Evolutionary conservation across 1,140 invertebrate species (phyloP), one percentile per base, ranked within the genome.

Genomic region (Drosophila rhopaloa): DNA sequence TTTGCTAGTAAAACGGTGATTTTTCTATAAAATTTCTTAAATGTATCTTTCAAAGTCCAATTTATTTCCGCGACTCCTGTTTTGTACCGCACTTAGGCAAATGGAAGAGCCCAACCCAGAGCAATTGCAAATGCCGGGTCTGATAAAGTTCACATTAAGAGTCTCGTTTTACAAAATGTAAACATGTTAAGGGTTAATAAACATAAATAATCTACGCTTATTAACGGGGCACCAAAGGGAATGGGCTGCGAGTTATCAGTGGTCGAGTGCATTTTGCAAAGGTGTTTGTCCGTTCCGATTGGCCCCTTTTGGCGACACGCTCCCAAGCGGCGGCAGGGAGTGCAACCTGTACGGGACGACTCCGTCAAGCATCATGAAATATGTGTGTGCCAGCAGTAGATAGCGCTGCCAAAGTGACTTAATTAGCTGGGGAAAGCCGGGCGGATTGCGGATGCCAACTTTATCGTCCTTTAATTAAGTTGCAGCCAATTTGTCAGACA

Each of bases 131-230:
- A 68, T 63, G 72, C 53, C 58, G 58, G 48, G 47, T 11, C 74
- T 74, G 90, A 91, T 91, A 91, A 91, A 91, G 86, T 91, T 91
- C 90, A 91, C 90, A 91, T 91, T 91, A 91, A 91, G 85, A 91
- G 78, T 91, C 90, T 91, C 90, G 88, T 91, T 91, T 91, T 91
- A 91, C 90, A 91, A 91, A 91, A 91, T 91, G 90, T 91, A 91
- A 91, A 91, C 90, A 90, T 91, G 90, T 90, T 89, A 90, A 91
- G 82, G 82, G 90, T 88, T 91, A 90, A 91, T 91, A 91, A 91
- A 91, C 90, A 91, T 90, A 91, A 91, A 91, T 91, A 91, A 91
- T 91, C 90, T 83, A 76, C 75, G 82, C 90, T 91, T 91, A 91
- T 91, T 91, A 91, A 89, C 81, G 73, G 84, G 57, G 65, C 67